Evolutionary conservation across 2,797 vertebrate genomes (phyloP), one percentile per base, ranked within the genome.

Genomic region (Pangasius larnaudii): DNA sequence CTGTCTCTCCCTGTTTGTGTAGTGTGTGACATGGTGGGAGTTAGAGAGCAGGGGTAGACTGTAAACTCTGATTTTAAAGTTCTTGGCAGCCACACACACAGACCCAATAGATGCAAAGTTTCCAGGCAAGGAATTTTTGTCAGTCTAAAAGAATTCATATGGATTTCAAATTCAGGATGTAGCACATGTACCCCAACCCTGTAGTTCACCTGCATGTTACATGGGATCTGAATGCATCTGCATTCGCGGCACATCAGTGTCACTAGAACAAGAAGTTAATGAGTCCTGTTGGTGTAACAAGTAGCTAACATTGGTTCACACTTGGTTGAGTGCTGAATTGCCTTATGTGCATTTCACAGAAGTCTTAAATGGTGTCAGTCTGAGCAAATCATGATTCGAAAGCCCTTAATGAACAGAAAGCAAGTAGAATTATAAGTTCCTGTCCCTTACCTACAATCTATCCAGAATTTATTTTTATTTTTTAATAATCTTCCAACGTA

Each of bases 1-100:
- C 33, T 36, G 0, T 53, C 42, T 30, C 19, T 30, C 63, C 78
- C 78, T 91, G 89, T 93, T 33, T 84, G 71, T 78, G 24, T 39
- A 61, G 27, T 83, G 8, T 53, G 36, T 61, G 33, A 39, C 79
- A 71, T 87, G 75, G 74, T 85, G 81, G 77, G 91, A 88, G 87
- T 85, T 51, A 90, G 71, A 69, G 36, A 65, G 65, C 39, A 14
- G 39, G 58, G 65, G 59, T 84, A 79, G 30, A 85, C 69, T 53
- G 65, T 85, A 78, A 71, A 75, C 36, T 84, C 67, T 58, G 69
- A 39, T 83, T 86, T 53, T 42, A 72, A 5, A 36, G 72, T 53
- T 69, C 18, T 53, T 85, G 74, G 80, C 74, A 86, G 24, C 46
- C 33, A 84, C 24, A 74, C 58, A 22, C 58, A 79, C 67, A 46